A percentile compares a stretch with the other conserved stretches of the same genome.
phyloP scores from a whole-genome alignment of 2,113 vertebrate genomes.

The Ranitomeya imitator region DNA sequence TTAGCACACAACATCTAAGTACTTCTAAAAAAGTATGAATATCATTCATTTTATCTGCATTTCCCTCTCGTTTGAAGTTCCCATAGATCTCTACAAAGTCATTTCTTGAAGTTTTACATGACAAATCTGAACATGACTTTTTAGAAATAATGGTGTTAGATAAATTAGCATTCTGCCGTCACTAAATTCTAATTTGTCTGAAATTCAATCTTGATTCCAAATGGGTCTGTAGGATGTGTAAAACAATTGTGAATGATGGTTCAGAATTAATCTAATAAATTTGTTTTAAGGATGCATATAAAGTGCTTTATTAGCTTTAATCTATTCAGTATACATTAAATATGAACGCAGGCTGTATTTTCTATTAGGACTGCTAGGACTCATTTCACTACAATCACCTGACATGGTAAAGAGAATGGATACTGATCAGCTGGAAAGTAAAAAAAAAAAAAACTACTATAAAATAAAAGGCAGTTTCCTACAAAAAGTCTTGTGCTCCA shows the following conservation, averaged over 20 bases:
- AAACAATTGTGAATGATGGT: constrained; percentile 52
- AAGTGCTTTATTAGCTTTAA: constrained; percentile 59
- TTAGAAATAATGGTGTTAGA: constrained; percentile 39
- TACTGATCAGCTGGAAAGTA: background rate
- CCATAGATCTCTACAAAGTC: constrained; percentile 30
- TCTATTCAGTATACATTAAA: constrained; percentile 48
- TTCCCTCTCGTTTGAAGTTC: constrained; percentile 1
- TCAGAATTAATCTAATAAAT: constrained; percentile 57
- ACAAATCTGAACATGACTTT: constrained; percentile 12
- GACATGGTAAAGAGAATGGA: constrained; percentile 22
- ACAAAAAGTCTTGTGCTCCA: background rate
- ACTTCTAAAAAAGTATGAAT: background rate
- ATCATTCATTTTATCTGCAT: background rate
- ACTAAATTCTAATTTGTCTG: constrained; percentile 50
- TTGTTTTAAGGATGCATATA: constrained; percentile 59
- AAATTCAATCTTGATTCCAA: constrained; percentile 56
- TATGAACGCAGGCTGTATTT: constrained; percentile 47
- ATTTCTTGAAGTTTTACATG: constrained; percentile 42
- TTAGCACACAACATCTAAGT: background rate
- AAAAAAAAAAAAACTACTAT: background rate
- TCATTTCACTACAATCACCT: constrained; percentile 36
- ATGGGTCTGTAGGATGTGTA: constrained; percentile 51
- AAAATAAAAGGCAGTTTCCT: background rate
- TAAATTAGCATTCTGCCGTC: constrained; percentile 49
- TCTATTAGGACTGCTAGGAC: constrained; percentile 41